Conservation (phyloP, 35 echinoderm and acorn worm genomes). For the Nesometra sesokonis region DNA sequence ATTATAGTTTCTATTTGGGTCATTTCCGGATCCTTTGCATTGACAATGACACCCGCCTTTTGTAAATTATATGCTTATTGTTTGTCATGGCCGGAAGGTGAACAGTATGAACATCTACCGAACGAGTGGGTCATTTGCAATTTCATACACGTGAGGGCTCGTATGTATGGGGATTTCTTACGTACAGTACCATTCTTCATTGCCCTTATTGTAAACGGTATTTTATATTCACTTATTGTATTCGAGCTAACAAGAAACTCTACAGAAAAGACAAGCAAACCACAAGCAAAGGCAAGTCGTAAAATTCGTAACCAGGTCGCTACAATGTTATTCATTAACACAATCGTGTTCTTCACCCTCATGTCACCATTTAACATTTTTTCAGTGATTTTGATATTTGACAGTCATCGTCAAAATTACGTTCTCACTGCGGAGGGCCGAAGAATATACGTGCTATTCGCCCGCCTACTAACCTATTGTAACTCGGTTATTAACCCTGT, state of each 20-base stretch:
- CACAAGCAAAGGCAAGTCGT: not conserved
- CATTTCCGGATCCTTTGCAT: not conserved
- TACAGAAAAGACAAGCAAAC: not conserved
- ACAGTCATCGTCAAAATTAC: not conserved
- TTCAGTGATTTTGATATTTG: not conserved
- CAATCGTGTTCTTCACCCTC: not conserved
- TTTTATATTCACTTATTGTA: not conserved
- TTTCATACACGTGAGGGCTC: not conserved
- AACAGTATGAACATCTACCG: not conserved
- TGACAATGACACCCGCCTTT: not conserved
- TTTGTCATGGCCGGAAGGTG: not conserved
- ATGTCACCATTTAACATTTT: not conserved
- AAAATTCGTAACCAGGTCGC: slow-evolving; percentile 4
- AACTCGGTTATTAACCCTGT: slow-evolving; percentile 1
- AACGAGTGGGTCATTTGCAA: not conserved
- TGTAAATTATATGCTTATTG: not conserved
- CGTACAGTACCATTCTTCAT: not conserved
- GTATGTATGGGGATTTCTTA: not conserved
- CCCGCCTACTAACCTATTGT: not conserved
- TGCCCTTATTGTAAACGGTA: not conserved
- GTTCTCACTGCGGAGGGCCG: not conserved
- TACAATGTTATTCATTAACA: not conserved
- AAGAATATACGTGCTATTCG: not conserved
- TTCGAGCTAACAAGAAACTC: not conserved
- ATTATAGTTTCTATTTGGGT: not conserved